A percentile compares a stretch with the other conserved stretches of the same genome.
These are phyloP conservation scores for Drosophila trapezifrons DNA, from an alignment of 1,140 invertebrate species.

Conservation along the genomic window DNA sequence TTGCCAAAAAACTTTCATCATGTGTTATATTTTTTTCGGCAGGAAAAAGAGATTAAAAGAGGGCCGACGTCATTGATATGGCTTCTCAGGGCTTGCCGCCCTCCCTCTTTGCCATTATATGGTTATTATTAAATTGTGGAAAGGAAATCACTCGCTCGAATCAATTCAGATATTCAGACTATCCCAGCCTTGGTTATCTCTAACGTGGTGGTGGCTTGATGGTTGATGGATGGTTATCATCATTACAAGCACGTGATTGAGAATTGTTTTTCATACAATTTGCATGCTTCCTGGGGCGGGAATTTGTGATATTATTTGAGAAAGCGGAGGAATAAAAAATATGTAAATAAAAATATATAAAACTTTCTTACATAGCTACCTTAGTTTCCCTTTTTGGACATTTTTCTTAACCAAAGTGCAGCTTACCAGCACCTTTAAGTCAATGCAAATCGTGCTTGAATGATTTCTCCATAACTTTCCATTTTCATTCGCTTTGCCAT, in stretches of 20 bases:
- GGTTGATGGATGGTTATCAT: slow-evolving; percentile 18
- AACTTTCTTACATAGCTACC: neutral
- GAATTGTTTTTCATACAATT: neutral
- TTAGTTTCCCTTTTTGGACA: slow-evolving; percentile 7
- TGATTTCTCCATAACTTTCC: slow-evolving; percentile 36
- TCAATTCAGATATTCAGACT: neutral
- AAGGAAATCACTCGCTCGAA: neutral
- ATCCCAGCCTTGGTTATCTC: slow-evolving; percentile 5
- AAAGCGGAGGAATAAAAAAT: too few species aligned
- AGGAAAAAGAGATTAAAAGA: slow-evolving; percentile 11
- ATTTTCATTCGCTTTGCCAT: slow-evolving; percentile 7
- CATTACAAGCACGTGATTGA: slow-evolving; percentile 10
- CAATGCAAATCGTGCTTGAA: slow-evolving; percentile 28
- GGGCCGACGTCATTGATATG: slow-evolving; percentile 21
- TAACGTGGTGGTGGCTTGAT: neutral
- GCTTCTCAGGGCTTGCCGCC: neutral
- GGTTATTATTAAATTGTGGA: neutral
- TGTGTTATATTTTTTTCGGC: neutral
- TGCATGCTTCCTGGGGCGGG: too few species aligned
- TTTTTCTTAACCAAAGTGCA: slow-evolving; percentile 3
- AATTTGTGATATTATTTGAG: neutral
- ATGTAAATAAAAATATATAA: too few species aligned
- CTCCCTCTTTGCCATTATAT: neutral
- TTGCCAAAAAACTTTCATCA: slow-evolving; percentile 20
- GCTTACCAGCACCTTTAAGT: slow-evolving; percentile 1